Evolutionary conservation across 2,113 vertebrate genomes (phyloP).

Genomic region (Sakesphorus luctuosus): DNA sequence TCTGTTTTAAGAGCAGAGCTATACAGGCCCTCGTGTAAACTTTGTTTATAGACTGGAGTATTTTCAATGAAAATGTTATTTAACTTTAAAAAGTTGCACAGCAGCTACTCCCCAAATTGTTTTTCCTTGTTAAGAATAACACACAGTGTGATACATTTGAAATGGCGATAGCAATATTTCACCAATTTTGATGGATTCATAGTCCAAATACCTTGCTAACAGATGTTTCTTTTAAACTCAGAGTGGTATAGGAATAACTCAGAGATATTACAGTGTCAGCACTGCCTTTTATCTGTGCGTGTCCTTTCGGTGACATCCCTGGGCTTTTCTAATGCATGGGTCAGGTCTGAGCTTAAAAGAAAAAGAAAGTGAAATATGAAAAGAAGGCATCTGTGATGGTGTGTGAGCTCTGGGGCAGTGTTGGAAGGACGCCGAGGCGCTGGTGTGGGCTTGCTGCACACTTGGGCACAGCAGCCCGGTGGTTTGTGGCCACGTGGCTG

Average conservation of each 20-base stretch:
- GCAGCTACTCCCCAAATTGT: constrained; percentile 61
- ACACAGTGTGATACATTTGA: constrained; percentile 52
- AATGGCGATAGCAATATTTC: constrained; percentile 61
- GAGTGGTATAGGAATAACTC: constrained; percentile 64
- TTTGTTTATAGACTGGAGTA: constrained; percentile 61
- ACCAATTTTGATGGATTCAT: constrained; percentile 60
- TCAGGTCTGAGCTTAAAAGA: neutral
- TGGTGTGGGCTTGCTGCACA: neutral
- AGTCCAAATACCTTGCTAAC: constrained; percentile 66
- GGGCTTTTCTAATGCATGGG: constrained; percentile 35
- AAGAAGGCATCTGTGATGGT: neutral
- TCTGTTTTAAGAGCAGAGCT: neutral
- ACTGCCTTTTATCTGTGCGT: constrained; percentile 63
- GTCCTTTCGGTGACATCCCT: constrained; percentile 61
- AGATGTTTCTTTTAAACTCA: constrained; percentile 67
- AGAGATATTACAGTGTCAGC: constrained; percentile 68
- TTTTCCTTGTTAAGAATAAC: constrained; percentile 59
- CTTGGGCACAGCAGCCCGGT: neutral
- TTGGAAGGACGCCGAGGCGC: neutral
- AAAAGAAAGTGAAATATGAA: neutral
- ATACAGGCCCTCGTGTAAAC: constrained; percentile 27
- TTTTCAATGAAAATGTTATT: constrained; percentile 71
- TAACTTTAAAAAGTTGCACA: constrained; percentile 64
- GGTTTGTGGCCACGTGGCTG: neutral
- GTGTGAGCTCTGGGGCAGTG: neutral